Conservation (phyloP, 2,113 vertebrate genomes). For the Gymnocephalus cernua region DNA sequence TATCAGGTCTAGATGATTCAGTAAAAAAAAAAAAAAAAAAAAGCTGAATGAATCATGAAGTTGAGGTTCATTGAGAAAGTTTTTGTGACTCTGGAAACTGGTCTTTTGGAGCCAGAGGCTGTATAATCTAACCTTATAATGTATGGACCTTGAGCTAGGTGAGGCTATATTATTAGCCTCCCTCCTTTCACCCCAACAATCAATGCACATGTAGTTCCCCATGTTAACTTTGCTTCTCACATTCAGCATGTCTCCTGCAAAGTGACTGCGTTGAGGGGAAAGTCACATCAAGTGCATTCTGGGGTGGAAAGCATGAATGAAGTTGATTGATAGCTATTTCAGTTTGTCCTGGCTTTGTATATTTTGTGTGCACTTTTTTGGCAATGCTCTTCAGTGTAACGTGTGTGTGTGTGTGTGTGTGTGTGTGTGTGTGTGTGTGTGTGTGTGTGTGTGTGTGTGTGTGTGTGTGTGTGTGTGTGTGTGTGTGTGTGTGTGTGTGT, state of each 20-base stretch:
- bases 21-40: not conserved
- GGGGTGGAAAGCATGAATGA: constrained; percentile 50
- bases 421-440: constrained; percentile 1
- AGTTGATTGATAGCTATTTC: constrained; percentile 57
- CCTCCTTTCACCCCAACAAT: constrained; percentile 1
- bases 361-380: constrained; percentile 62
- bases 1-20: constrained; percentile 40
- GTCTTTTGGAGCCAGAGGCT: not conserved
- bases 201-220: constrained; percentile 19
- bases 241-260: constrained; percentile 3
- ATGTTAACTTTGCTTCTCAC: constrained; percentile 31
- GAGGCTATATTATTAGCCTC: constrained; percentile 22
- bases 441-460: not conserved
- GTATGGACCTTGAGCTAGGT: constrained; percentile 53
- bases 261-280: not conserved
- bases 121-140: constrained; percentile 24
- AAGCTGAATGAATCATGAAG: not conserved
- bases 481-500: constrained; percentile 1
- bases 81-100: not conserved
- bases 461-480: not conserved
- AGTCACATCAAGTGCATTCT: constrained; percentile 27
- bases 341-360: constrained; percentile 57
- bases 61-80: not conserved
- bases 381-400: constrained; percentile 45
- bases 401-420: not conserved